Conservation (phyloP, 2,113 vertebrate genomes). For the Poicephalus gulielmi region DNA sequence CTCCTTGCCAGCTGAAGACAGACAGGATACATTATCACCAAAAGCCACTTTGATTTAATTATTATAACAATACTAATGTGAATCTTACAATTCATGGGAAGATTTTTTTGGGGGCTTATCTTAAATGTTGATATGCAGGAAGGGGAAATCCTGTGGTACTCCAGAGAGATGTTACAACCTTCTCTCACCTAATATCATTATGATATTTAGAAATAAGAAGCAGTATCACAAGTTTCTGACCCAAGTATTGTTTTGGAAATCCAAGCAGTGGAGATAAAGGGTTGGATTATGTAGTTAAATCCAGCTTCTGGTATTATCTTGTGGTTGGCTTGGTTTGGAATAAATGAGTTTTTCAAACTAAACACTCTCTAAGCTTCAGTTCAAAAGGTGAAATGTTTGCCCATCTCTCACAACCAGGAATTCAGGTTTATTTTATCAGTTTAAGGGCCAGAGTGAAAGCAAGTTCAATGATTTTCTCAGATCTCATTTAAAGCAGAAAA, state of each 20-base stretch:
- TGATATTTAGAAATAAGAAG: not conserved
- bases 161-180: not conserved
- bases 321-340: slow-evolving; percentile 5
- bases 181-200: not conserved
- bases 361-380: not conserved
- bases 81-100: not conserved
- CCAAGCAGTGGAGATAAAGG: not conserved
- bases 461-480: not conserved
- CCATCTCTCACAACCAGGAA: not conserved
- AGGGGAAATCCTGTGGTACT: not conserved
- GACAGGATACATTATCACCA: not conserved
- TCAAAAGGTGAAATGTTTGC: not conserved
- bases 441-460: not conserved
- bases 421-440: not conserved
- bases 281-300: not conserved
- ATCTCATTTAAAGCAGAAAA: slow-evolving; percentile 1
- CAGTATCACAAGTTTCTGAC: not conserved
- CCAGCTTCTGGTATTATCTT: not conserved
- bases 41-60: not conserved
- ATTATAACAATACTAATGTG: not conserved
- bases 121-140: not conserved
- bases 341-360: not conserved
- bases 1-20: not conserved
- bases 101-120: not conserved
- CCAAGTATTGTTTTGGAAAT: not conserved